These are phyloP conservation scores for Mnemiopsis leidyi DNA, from an alignment of 37 sponge, comb jelly and placozoan genomes.

Conservation along the genomic window DNA sequence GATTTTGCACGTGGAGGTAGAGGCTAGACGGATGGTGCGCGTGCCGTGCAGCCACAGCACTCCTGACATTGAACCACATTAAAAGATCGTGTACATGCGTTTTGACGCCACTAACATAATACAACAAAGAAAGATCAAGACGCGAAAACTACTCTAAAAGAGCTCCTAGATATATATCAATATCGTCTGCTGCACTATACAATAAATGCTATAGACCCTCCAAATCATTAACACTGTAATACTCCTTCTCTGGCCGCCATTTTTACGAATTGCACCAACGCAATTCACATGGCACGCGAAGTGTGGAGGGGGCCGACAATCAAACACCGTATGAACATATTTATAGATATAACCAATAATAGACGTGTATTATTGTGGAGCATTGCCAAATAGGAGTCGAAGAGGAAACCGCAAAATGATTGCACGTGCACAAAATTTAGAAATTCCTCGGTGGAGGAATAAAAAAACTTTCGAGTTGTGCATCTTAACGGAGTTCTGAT, in stretches of 20 bases:
- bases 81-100: background rate
- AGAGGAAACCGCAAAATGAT: no score
- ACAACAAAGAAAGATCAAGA: background rate
- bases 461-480: no score
- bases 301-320: background rate
- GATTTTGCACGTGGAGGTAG: background rate
- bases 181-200: background rate
- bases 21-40: background rate
- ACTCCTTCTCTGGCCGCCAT: background rate
- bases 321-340: background rate
- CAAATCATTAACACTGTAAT: background rate
- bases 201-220: background rate
- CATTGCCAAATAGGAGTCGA: background rate
- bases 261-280: background rate
- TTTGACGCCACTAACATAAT: background rate
- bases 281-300: background rate
- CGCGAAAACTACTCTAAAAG: background rate
- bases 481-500: no score
- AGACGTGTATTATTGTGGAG: background rate
- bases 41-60: background rate
- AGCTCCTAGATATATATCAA: background rate
- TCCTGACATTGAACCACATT: background rate
- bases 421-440: background rate
- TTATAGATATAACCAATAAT: background rate
- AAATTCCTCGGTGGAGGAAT: background rate